Conservation (phyloP, 2,797 vertebrate species). For the Strix occidentalis region DNA sequence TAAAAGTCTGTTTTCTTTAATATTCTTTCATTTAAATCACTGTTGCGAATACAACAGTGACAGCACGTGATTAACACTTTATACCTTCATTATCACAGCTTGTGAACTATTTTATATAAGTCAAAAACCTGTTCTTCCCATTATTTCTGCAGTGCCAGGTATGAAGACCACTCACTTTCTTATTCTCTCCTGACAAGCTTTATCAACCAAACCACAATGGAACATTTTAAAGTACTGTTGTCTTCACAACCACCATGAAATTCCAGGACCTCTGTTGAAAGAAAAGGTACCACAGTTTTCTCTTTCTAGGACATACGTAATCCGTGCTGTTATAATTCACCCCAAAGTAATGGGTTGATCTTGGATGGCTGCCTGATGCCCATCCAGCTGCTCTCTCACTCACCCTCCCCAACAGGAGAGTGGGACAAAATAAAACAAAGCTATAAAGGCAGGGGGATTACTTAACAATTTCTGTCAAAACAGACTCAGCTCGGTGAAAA, state of each 20-base stretch:
- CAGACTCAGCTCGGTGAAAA: not conserved
- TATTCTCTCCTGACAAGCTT: not conserved
- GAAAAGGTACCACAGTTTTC: not conserved
- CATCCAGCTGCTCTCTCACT: not conserved
- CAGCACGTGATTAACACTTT: not conserved
- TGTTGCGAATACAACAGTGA: not conserved
- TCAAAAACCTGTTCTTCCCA: not conserved
- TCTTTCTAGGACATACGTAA: not conserved
- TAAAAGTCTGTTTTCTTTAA: not conserved
- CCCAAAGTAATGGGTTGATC: rapidly evolving
- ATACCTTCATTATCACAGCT: not conserved
- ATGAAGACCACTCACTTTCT: not conserved
- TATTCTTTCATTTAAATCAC: not conserved
- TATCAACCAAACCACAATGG: not conserved
- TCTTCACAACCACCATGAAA: not conserved
- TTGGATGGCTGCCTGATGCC: rapidly evolving
- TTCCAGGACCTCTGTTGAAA: not conserved
- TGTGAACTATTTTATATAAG: not conserved
- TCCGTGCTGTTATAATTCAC: not conserved
- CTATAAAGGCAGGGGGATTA: not conserved
- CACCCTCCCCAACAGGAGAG: not conserved
- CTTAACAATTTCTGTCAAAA: not conserved
- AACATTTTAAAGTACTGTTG: not conserved
- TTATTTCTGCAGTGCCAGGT: not conserved
- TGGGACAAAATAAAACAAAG: not conserved